phyloP scores from a whole-genome alignment of 37 sponge, comb jelly and placozoan genomes.

The Spongilla lacustris region DNA sequence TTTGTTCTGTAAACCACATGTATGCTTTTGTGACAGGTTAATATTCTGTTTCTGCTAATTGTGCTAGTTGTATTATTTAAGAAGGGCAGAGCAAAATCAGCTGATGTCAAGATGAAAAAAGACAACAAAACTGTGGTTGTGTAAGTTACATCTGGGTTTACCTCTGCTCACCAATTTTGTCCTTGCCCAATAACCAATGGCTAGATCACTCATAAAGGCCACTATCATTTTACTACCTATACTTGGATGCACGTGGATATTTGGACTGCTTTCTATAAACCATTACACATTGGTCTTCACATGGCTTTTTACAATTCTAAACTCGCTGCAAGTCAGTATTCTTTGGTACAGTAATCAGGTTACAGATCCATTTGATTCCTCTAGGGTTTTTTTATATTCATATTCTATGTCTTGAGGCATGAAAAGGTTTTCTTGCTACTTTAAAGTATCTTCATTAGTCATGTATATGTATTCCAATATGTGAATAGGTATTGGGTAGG shows the following conservation, averaged over 20 bases:
- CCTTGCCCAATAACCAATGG: too few relatives aligned
- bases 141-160: too few relatives aligned
- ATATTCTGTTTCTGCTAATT: too few relatives aligned
- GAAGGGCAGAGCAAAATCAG: background rate
- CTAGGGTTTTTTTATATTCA: background rate
- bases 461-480: too few relatives aligned
- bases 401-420: conserved; percentile 1
- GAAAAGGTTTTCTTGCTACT: background rate
- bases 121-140: too few relatives aligned
- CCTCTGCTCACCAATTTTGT: too few relatives aligned
- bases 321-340: conserved; percentile 36
- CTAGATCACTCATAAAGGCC: background rate
- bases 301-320: conserved; percentile 47
- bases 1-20: too few relatives aligned
- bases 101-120: background rate
- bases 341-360: too few relatives aligned
- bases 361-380: too few relatives aligned
- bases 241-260: conserved; percentile 4
- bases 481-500: too few relatives aligned
- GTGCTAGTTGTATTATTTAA: background rate
- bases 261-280: conserved; percentile 53
- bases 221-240: background rate
- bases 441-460: too few relatives aligned
- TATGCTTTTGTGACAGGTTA: too few relatives aligned
- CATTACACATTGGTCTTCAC: conserved; percentile 23